A percentile compares a stretch with the other conserved stretches of the same genome.
These are phyloP conservation scores for Bolinopsis microptera DNA, from an alignment of 37 sponge, comb jelly and placozoan genomes.

Conservation along the genomic window DNA sequence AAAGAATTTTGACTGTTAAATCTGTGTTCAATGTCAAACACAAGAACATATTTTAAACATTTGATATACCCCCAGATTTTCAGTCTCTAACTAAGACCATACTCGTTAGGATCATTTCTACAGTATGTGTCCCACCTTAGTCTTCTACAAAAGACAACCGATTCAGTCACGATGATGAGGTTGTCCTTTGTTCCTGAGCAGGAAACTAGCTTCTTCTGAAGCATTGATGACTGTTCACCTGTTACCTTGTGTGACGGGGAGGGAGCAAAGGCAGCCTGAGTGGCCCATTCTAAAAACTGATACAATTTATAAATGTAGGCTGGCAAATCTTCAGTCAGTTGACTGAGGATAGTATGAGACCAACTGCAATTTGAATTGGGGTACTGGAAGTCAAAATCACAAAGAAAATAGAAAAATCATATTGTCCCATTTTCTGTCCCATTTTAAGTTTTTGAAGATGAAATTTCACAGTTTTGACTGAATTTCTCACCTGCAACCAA, in stretches of 20 bases:
- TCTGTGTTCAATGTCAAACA: not conserved
- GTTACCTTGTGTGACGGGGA: not conserved
- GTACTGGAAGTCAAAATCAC: no score
- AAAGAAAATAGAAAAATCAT: no score
- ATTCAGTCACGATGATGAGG: slow-evolving; percentile 90
- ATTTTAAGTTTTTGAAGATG: no score
- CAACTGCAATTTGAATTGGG: no score
- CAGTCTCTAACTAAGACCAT: slow-evolving; percentile 77
- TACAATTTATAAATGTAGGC: no score
- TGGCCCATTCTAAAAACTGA: slow-evolving; percentile 16
- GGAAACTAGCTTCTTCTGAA: not conserved
- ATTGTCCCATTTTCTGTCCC: no score
- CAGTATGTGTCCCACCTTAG: slow-evolving; percentile 96
- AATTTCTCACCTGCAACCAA: no score
- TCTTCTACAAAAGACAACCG: slow-evolving; percentile 82
- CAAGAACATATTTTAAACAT: not conserved
- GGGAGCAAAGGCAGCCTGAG: slow-evolving; percentile 67
- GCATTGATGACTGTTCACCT: slow-evolving; percentile 67
- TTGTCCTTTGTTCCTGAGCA: slow-evolving; percentile 63
- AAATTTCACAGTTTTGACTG: no score
- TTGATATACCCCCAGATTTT: not conserved
- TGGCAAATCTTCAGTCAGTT: no score
- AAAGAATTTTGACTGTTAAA: not conserved
- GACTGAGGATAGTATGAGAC: no score
- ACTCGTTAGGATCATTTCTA: slow-evolving; percentile 99